Evolutionary conservation across 2,888 invertebrate genomes (phyloP).

Genomic region (Lasioglossum morio): DNA sequence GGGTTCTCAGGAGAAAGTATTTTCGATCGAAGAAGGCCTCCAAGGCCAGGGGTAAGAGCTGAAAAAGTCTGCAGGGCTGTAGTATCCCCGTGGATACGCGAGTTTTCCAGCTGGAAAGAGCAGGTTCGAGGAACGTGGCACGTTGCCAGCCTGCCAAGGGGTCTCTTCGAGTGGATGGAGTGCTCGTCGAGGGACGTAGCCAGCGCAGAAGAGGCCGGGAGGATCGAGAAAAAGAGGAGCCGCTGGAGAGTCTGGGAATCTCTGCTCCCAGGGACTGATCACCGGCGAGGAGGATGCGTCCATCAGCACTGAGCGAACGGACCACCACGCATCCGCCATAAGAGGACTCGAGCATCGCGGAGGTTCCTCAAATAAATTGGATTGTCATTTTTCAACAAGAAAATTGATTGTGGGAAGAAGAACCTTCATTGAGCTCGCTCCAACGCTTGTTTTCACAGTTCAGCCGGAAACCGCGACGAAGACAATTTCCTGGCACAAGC

Average conservation of each 20-base stretch:
- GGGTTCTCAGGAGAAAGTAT: background rate
- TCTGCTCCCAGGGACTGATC: background rate
- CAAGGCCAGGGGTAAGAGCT: conserved; percentile 36
- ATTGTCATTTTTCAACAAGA: conserved; percentile 53
- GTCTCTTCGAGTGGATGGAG: conserved; percentile 49
- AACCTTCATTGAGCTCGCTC: background rate
- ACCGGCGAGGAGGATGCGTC: conserved; percentile 23
- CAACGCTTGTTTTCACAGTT: background rate
- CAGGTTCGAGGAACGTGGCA: conserved; percentile 35
- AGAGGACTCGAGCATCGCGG: background rate
- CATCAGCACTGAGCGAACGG: conserved; percentile 30
- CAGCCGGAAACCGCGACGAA: conserved; percentile 8
- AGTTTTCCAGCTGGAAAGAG: conserved; percentile 23
- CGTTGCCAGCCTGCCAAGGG: conserved; percentile 46
- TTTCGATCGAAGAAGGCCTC: conserved; percentile 6
- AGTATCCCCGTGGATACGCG: background rate
- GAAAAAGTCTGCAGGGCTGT: conserved; percentile 7
- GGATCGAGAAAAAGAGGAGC: conserved; percentile 13
- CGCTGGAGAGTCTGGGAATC: background rate
- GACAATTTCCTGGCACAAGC: conserved; percentile 46
- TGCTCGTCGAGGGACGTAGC: conserved; percentile 31
- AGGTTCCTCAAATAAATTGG: conserved; percentile 65
- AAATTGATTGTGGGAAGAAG: background rate
- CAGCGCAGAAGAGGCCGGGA: background rate
- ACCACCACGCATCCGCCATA: conserved; percentile 34